Percentiles rank a stretch among this genome's conserved stretches.
phyloP scores from a whole-genome alignment of 2,888 invertebrate species.

The Gastracanthus pulcherrimus region DNA sequence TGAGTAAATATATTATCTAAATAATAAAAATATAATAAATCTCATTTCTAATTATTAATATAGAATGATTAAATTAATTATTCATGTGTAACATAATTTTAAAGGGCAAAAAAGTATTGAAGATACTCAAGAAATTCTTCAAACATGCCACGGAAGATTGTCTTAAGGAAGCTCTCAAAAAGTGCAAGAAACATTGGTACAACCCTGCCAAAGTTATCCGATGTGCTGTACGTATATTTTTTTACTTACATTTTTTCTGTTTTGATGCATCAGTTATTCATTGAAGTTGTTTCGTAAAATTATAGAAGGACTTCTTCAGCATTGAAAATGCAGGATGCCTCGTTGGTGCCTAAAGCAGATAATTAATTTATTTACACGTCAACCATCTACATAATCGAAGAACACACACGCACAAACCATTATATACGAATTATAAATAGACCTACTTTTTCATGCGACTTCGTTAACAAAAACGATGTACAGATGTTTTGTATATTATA shows the following conservation, averaged over 20 bases:
- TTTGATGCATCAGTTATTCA: not conserved
- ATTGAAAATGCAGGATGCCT: conserved; percentile 10
- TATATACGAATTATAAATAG: not conserved
- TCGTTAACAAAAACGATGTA: not conserved
- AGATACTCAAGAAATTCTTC: conserved; percentile 22
- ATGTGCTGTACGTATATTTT: conserved; percentile 32
- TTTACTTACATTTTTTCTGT: not conserved
- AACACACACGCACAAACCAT: too few relatives aligned
- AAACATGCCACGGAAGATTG: not conserved
- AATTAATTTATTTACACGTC: too few relatives aligned
- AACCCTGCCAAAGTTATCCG: conserved; percentile 20
- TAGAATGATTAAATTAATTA: not conserved
- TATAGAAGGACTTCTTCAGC: conserved; percentile 31
- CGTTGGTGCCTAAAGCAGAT: not conserved
- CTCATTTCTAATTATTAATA: too few relatives aligned
- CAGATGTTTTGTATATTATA: not conserved
- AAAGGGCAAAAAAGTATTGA: conserved; percentile 1
- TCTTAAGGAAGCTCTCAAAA: not conserved
- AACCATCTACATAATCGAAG: too few relatives aligned
- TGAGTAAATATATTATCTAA: too few relatives aligned
- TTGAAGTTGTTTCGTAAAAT: not conserved
- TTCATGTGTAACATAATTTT: not conserved
- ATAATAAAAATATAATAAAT: too few relatives aligned
- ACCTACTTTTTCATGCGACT: not conserved
- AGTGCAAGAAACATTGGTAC: conserved; percentile 38